Evolutionary conservation across 2,888 invertebrate species (phyloP), one percentile per base, ranked within the genome.

Genomic region (Leucoma salicis): DNA sequence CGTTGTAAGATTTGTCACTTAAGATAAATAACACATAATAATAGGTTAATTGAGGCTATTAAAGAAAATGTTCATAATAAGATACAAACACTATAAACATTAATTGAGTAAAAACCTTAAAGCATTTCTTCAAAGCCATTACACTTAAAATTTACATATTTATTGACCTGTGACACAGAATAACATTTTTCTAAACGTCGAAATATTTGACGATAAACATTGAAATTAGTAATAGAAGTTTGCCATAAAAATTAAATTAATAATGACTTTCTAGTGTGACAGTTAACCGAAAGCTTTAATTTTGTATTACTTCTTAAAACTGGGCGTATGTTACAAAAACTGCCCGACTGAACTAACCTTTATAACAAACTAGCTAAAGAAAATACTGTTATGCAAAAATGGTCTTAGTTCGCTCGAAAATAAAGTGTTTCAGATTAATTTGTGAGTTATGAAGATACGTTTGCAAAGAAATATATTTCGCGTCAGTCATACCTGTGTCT

Each of bases 251-350:
- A 62, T 54, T 66, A 66, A 61, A 68, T 71, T 78, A 74, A 77
- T 75, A 73, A 72, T 57, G 57, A 67, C 73, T 74, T 77, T 74
- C 69, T 66, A 67, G 55, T 70, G 67, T 76, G 81, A 81, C 81
- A 81, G 78, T 67, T 73, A 80, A 75, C 60, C 69, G 51, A 71
- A 80, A 63, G 68, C 67, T 53, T 67, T 74, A 74, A 81, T 82
- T 80, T 77, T 57, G 55, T 55, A 51, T 53, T 66, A 59, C 58
- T 63, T 61, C 61, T 59, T 61, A 53, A 63, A 63, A 68, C 65
- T 47, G 50, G 79, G 81, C 78, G 78, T 68, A 46, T 55, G 48
- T 49, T 48, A 54, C 61, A 65, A 64, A 72, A 76, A 69, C 63
- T 63, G 47, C 53, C 58, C 51, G 25, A 53, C 39, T 57, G 49